phyloP scores from a whole-genome alignment of 2,888 invertebrate genomes.

The Saturnia japonica region DNA sequence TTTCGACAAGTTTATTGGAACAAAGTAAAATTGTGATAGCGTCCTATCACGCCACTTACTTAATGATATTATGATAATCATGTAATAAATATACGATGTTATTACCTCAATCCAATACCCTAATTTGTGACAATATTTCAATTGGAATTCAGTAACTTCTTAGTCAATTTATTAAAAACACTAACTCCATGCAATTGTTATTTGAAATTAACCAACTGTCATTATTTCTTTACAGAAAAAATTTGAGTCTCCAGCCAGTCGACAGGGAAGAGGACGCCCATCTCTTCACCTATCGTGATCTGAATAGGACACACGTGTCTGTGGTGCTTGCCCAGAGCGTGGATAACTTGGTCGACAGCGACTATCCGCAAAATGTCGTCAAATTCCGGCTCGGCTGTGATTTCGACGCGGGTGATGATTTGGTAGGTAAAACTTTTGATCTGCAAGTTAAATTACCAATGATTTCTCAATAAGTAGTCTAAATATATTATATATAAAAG shows the following conservation, averaged over 20 bases:
- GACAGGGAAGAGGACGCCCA: constrained; percentile 87
- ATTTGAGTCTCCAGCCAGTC: constrained; percentile 86
- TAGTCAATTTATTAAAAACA: neutral
- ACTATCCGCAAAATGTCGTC: constrained; percentile 89
- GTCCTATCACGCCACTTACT: no score
- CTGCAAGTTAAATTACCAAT: no score
- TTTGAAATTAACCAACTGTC: neutral
- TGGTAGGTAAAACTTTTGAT: constrained; percentile 60
- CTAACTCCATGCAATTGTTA: neutral
- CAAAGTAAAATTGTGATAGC: no score
- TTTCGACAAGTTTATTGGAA: no score
- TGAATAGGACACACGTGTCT: constrained; percentile 89
- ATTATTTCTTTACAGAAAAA: constrained; percentile 68
- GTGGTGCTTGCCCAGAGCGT: constrained; percentile 88
- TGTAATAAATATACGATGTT: no score
- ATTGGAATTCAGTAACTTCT: no score
- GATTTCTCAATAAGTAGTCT: no score
- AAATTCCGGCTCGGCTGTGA: constrained; percentile 92
- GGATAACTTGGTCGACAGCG: constrained; percentile 90
- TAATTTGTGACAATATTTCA: no score
- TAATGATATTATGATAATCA: no score
- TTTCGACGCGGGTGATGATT: constrained; percentile 85
- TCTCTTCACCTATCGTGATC: constrained; percentile 87
- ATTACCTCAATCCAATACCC: no score
- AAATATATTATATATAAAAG: no score